These are phyloP conservation scores for Drosophila nr. perissopoda DNA, from an alignment of 2,888 invertebrate species.

Conservation along the genomic window DNA sequence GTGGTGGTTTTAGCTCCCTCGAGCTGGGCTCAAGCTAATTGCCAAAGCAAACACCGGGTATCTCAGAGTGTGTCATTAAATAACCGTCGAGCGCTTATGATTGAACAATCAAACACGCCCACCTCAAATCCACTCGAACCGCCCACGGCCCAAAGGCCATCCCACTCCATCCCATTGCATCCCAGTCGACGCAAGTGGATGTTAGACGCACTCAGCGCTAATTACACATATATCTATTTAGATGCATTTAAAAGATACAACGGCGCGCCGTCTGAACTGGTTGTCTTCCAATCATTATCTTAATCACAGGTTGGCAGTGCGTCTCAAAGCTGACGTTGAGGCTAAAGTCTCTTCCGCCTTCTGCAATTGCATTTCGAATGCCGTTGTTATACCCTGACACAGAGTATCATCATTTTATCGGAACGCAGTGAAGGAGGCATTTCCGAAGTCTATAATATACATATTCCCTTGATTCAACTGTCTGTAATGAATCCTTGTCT, in stretches of 20 bases:
- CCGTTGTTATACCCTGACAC: conserved; percentile 12
- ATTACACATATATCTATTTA: conserved; percentile 46
- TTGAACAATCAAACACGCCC: conserved; percentile 78
- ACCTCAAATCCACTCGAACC: conserved; percentile 36
- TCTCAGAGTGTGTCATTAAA: conserved; percentile 69
- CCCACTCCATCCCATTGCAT: conserved; percentile 2
- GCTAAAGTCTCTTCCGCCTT: conserved; percentile 49
- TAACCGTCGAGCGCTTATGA: conserved; percentile 59
- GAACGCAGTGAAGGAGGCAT: no score
- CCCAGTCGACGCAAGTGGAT: conserved; percentile 27
- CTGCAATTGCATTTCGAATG: conserved; percentile 52
- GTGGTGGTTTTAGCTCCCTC: background rate
- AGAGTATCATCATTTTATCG: background rate
- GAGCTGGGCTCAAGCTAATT: conserved; percentile 45
- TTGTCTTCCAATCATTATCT: conserved; percentile 62
- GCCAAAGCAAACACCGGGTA: conserved; percentile 56
- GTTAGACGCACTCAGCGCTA: conserved; percentile 74
- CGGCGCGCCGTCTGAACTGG: conserved; percentile 25
- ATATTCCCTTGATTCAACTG: background rate
- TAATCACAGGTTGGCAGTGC: conserved; percentile 71
- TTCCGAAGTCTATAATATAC: background rate
- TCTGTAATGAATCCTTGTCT: background rate
- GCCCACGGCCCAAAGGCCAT: conserved; percentile 68
- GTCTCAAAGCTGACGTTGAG: conserved; percentile 43
- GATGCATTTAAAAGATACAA: conserved; percentile 24